Evolutionary conservation across 2,888 invertebrate species (phyloP).

Genomic region (Temnothorax ravouxi): DNA sequence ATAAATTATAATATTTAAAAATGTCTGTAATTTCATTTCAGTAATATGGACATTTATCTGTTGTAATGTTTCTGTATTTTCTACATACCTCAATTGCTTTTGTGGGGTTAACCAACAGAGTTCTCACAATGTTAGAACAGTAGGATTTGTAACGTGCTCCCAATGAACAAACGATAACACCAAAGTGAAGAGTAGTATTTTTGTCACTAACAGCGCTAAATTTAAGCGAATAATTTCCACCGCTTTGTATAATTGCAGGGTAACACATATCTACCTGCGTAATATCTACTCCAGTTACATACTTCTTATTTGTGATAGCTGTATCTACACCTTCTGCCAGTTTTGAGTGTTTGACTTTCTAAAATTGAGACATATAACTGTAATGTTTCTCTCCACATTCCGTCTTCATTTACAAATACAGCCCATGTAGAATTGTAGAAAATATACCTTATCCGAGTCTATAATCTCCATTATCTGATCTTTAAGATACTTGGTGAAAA

Average conservation of each 20-base stretch:
- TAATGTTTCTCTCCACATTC: not conserved
- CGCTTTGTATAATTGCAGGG: conserved; percentile 99
- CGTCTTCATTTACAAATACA: not conserved
- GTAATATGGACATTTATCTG: not conserved
- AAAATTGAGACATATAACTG: conserved; percentile 79
- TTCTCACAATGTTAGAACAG: conserved; percentile 99
- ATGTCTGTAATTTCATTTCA: not conserved
- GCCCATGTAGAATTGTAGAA: not conserved
- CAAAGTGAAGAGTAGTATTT: conserved; percentile 96
- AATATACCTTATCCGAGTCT: conserved; percentile 95
- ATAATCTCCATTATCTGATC: conserved; percentile 99
- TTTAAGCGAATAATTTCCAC: conserved; percentile 98
- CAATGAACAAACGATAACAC: conserved; percentile 97
- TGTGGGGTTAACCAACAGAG: conserved; percentile 97
- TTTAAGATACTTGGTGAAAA: conserved; percentile 98
- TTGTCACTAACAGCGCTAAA: conserved; percentile 98
- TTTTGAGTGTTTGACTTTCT: conserved; percentile 98
- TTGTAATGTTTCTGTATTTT: not conserved
- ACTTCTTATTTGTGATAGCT: conserved; percentile 98
- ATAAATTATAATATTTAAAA: conserved; percentile 1
- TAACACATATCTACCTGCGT: conserved; percentile 98
- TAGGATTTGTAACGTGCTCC: conserved; percentile 99
- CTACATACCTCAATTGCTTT: conserved; percentile 88
- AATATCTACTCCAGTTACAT: conserved; percentile 95
- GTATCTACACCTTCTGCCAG: conserved; percentile 97